Conservation (phyloP, 2,113 vertebrate genomes). For the Oreochromis tanganicae region DNA sequence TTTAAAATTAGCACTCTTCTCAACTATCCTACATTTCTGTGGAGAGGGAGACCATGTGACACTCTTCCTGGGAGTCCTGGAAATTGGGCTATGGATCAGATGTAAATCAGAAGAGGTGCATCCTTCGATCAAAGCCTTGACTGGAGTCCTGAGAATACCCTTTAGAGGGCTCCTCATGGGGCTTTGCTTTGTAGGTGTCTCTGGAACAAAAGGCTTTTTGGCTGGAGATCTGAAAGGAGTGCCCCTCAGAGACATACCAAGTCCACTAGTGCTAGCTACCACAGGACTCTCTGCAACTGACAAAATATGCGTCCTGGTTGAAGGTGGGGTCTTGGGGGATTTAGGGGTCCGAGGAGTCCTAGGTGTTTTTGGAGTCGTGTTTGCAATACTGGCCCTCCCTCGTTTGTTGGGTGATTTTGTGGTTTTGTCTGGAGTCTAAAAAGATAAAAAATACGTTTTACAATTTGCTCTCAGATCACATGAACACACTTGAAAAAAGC, state of each 20-base stretch:
- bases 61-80: slow-evolving; percentile 53
- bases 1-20: slow-evolving; percentile 34
- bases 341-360: slow-evolving; percentile 1
- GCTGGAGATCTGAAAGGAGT: slow-evolving; percentile 51
- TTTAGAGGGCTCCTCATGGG: slow-evolving; percentile 45
- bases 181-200: slow-evolving; percentile 45
- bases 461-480: not conserved
- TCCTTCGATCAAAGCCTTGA: slow-evolving; percentile 26
- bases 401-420: slow-evolving; percentile 43
- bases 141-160: slow-evolving; percentile 55
- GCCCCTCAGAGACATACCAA: slow-evolving; percentile 15
- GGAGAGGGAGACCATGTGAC: slow-evolving; percentile 74
- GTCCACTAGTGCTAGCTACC: not conserved
- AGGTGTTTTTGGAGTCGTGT: slow-evolving; percentile 30
- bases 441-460: not conserved
- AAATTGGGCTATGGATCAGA: not conserved
- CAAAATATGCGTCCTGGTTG: not conserved
- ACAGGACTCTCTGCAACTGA: slow-evolving; percentile 38
- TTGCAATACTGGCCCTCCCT: not conserved
- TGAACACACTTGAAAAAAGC: not conserved
- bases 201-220: slow-evolving; percentile 25
- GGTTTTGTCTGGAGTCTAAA: slow-evolving; percentile 74
- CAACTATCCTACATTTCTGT: not conserved
- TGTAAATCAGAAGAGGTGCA: slow-evolving; percentile 5
- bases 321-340: slow-evolving; percentile 10